These are phyloP conservation scores for Nasonovia ribisnigri DNA, from an alignment of 2,888 invertebrate genomes.

Conservation along the genomic window DNA sequence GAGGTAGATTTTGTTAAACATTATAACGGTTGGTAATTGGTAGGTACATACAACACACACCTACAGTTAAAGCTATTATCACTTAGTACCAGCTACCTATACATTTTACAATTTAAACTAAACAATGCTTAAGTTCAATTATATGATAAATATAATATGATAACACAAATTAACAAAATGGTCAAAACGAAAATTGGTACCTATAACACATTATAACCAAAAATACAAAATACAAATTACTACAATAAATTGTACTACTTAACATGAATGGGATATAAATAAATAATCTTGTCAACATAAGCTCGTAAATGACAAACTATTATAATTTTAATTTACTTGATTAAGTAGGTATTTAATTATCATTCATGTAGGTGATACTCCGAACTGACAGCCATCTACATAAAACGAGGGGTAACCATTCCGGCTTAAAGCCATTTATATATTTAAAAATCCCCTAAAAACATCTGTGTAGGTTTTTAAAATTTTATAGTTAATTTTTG, in stretches of 20 bases:
- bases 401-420: accelerated
- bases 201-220: background rate
- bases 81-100: background rate
- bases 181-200: background rate
- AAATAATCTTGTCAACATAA: background rate
- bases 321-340: background rate
- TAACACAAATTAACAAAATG: background rate
- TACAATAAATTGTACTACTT: background rate
- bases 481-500: background rate
- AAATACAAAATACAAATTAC: background rate
- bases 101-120: background rate
- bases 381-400: background rate
- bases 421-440: background rate
- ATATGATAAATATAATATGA: background rate
- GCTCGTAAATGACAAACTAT: background rate
- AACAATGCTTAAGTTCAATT: background rate
- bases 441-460: background rate
- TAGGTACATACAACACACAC: too few relatives aligned
- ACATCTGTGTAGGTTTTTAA: background rate
- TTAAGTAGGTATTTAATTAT: background rate
- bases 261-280: background rate
- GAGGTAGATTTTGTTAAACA: background rate
- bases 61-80: background rate
- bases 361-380: background rate
- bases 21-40: background rate